phyloP scores from a whole-genome alignment of 2,888 invertebrate species.

The Plemyria rubiginata region DNA sequence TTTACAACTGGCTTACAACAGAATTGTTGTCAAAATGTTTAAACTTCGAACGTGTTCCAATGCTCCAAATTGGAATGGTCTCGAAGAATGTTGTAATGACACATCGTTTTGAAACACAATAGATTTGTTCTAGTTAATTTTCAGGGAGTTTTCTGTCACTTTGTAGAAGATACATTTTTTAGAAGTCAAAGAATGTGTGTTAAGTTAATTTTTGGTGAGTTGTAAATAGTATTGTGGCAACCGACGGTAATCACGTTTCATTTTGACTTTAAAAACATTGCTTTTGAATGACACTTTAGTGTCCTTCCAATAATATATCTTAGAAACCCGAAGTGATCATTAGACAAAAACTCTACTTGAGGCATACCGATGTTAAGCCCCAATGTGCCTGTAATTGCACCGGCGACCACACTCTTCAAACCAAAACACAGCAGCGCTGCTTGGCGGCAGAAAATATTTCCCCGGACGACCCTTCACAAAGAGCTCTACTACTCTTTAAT shows the following conservation, averaged over 20 bases:
- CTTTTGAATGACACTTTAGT: slow-evolving; percentile 64
- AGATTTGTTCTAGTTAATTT: slow-evolving; percentile 69
- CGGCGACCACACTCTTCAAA: slow-evolving; percentile 35
- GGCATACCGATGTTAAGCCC: too few species aligned
- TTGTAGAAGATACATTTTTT: slow-evolving; percentile 59
- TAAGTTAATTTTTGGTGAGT: slow-evolving; percentile 59
- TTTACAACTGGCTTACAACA: slow-evolving; percentile 67
- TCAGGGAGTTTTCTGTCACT: slow-evolving; percentile 59
- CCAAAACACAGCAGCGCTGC: too few species aligned
- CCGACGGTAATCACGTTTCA: slow-evolving; percentile 54
- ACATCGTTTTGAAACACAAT: slow-evolving; percentile 60
- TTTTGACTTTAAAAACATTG: slow-evolving; percentile 68
- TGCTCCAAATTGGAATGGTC: slow-evolving; percentile 70
- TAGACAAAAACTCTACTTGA: slow-evolving; percentile 48
- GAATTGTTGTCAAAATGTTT: slow-evolving; percentile 71
- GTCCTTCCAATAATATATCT: slow-evolving; percentile 70
- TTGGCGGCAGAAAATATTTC: too few species aligned
- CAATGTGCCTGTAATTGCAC: slow-evolving; percentile 47
- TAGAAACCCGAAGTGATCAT: slow-evolving; percentile 49
- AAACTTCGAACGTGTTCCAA: slow-evolving; percentile 67
- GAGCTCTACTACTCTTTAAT: too few species aligned
- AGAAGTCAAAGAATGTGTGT: slow-evolving; percentile 64
- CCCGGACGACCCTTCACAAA: too few species aligned
- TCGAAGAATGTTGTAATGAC: slow-evolving; percentile 66
- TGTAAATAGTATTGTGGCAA: slow-evolving; percentile 69